These are phyloP conservation scores for Litoditis marina DNA, from an alignment of 2,888 invertebrate genomes.

Conservation along the genomic window DNA sequence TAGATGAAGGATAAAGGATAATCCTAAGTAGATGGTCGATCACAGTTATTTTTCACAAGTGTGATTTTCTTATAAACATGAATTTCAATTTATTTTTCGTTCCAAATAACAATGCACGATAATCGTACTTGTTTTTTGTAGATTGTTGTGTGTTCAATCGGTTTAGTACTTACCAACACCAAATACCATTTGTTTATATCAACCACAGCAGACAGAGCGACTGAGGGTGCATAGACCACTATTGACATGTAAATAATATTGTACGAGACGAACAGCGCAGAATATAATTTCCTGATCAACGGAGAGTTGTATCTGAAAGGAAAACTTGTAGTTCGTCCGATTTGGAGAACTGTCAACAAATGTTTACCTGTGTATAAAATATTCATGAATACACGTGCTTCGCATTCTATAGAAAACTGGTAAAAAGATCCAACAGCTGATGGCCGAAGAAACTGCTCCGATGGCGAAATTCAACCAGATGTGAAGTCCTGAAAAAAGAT, in stretches of 20 bases:
- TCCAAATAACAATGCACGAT: too few species aligned
- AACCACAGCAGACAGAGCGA: slow-evolving; percentile 48
- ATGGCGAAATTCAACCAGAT: slow-evolving; percentile 54
- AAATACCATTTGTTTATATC: slow-evolving; percentile 41
- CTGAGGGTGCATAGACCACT: slow-evolving; percentile 52
- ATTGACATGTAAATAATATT: slow-evolving; percentile 51
- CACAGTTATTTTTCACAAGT: too few species aligned
- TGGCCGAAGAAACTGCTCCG: slow-evolving; percentile 44
- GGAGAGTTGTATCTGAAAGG: slow-evolving; percentile 49
- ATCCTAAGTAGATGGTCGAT: too few species aligned
- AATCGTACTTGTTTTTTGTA: too few species aligned
- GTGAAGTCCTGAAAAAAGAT: slow-evolving; percentile 34
- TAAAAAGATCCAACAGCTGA: slow-evolving; percentile 47
- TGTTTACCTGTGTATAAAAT: slow-evolving; percentile 47
- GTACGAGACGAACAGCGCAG: slow-evolving; percentile 44
- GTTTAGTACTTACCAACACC: slow-evolving; percentile 35
- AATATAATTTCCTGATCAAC: slow-evolving; percentile 44
- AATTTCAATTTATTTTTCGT: too few species aligned
- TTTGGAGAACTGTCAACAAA: background rate
- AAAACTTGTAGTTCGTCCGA: too few species aligned
- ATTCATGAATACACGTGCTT: slow-evolving; percentile 52
- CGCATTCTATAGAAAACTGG: slow-evolving; percentile 57
- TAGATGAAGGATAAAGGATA: too few species aligned
- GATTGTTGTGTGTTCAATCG: too few species aligned
- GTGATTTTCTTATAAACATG: too few species aligned